Percentiles rank a stretch among this genome's conserved stretches.
phyloP scores from a whole-genome alignment of 1,140 invertebrate species.

The Meloidogyne exigua region DNA sequence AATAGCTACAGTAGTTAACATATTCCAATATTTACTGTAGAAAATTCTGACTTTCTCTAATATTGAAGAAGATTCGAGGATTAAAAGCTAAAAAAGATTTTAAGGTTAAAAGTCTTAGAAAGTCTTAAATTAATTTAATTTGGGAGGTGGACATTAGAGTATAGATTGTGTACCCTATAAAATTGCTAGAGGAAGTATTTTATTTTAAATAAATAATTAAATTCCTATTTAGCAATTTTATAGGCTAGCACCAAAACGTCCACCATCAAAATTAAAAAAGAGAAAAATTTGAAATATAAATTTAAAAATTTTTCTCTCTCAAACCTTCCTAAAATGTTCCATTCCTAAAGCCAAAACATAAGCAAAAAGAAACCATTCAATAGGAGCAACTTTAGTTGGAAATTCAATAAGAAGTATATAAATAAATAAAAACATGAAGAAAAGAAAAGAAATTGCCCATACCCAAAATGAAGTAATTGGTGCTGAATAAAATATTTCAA shows the following conservation, averaged over 20 bases:
- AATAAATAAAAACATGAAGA: conserved; percentile 85
- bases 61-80: conserved; percentile 54
- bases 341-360: conserved; percentile 56
- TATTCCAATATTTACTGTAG: conserved; percentile 58
- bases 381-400: conserved; percentile 44
- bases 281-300: too few species aligned
- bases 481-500: conserved; percentile 79
- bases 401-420: conserved; percentile 76
- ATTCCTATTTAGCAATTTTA: too few species aligned
- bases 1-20: conserved; percentile 50
- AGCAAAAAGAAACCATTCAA: conserved; percentile 50
- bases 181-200: too few species aligned
- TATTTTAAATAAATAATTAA: too few species aligned
- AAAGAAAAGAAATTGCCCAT: conserved; percentile 91
- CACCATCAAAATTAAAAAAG: not conserved
- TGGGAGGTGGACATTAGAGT: too few species aligned
- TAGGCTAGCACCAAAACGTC: too few species aligned
- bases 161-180: too few species aligned
- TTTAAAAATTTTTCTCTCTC: too few species aligned
- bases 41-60: conserved; percentile 55
- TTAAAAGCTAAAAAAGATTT: conserved; percentile 47
- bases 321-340: conserved; percentile 59
- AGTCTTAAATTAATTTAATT: too few species aligned
- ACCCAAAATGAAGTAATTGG: conserved; percentile 97
- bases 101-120: too few species aligned